Evolutionary conservation across 2,113 vertebrate genomes (phyloP), one percentile per base, ranked within the genome.

Genomic region (Podarcis cretensis): DNA sequence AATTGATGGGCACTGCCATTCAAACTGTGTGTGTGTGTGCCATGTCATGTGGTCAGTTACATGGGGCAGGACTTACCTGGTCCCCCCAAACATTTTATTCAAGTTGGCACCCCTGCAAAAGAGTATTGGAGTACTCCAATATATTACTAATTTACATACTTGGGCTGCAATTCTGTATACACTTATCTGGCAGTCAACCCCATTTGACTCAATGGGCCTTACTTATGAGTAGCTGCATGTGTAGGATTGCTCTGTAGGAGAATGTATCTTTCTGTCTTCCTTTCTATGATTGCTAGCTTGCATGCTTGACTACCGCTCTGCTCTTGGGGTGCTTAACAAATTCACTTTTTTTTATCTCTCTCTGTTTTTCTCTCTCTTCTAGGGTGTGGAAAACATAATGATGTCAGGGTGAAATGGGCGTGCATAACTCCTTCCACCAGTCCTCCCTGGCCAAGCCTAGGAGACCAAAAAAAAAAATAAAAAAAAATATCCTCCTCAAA

Each of bases 401-500:
- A 81, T 83, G 14, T 30, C 20, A 9, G 71, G 89, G 59, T 85
- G 1, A 79, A 83, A 83, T 14, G 87, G 63, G 59, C 27, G 76
- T 30, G 92, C 79, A 59, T 27, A 77, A 76, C 73, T 13, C 68
- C 0, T 65, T 0, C 18, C 59, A 75, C 66, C 81, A 73, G 90
- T 66, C 63, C 71, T 1, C 2, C n/a, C 23, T 87, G 37, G 63
- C 18, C 91, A 85, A 92, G 73, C 86, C 3, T 6, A 7, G 79
- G 87, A 83, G 66, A 25, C 87, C 83, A 73, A 75, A 48, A 59
- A 71, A 21, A 3, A 40, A 48, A 71, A 21, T 4, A 40, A 48
- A 37, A 37, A 37, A 54, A 54, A 10, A 54, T 79, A 83, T 89
- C 54, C 90, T 63, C 80, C 81, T 86, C 65, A 59, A 92, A 85